Evolutionary conservation across 2,113 vertebrate genomes (phyloP).

Genomic region (Trematomus loennbergii): DNA sequence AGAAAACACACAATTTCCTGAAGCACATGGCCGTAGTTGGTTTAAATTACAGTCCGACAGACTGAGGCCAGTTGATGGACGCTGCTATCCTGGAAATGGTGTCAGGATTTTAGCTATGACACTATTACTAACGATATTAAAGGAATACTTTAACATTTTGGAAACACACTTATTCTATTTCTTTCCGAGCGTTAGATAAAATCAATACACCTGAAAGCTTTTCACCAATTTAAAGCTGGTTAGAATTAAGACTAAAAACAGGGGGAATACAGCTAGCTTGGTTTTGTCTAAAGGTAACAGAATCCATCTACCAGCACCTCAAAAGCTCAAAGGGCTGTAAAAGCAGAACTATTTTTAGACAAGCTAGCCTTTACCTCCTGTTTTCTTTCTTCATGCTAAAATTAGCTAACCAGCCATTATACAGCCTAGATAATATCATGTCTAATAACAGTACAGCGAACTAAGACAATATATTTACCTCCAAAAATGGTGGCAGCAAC

Average conservation of each 20-base stretch:
- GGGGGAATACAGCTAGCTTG: no score
- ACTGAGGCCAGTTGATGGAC: background rate
- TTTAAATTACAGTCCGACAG: background rate
- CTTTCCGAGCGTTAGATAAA: no score
- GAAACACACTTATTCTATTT: background rate
- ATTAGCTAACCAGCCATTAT: background rate
- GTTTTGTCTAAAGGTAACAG: no score
- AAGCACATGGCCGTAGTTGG: background rate
- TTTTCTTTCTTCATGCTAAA: background rate
- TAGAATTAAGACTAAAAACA: background rate
- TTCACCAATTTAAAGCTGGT: background rate
- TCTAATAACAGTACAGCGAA: background rate
- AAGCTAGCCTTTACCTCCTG: background rate
- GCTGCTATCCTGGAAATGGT: background rate
- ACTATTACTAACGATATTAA: background rate
- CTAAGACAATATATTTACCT: slow-evolving; percentile 83
- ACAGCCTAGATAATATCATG: background rate
- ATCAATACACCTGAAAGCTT: background rate
- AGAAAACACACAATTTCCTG: no score
- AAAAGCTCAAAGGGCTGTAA: background rate
- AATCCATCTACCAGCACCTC: no score
- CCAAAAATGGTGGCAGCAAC: slow-evolving; percentile 83
- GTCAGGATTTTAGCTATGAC: background rate
- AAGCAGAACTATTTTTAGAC: background rate
- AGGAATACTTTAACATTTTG: background rate